Evolutionary conservation across 2,797 vertebrate species (phyloP).

Genomic region (Pantherophis vulpinus): DNA sequence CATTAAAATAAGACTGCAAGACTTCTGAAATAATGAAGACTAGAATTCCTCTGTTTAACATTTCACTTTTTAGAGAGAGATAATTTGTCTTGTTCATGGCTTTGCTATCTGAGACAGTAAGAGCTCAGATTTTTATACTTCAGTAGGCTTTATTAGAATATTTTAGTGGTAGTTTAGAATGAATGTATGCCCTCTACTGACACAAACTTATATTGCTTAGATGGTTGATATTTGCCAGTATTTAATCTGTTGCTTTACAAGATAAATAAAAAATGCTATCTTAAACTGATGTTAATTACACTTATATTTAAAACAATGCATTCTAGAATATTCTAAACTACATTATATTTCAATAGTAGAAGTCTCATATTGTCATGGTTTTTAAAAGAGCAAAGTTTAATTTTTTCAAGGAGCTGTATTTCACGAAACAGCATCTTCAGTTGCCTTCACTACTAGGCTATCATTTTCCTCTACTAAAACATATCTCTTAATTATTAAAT

Average conservation of each 20-base stretch:
- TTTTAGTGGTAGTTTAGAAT: conserved; percentile 23
- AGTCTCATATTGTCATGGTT: neutral
- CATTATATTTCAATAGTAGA: neutral
- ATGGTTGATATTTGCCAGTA: neutral
- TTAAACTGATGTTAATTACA: neutral
- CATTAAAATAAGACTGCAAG: neutral
- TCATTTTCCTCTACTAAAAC: neutral
- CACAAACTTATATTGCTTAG: neutral
- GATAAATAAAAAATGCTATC: neutral
- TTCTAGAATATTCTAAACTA: neutral
- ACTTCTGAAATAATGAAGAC: neutral
- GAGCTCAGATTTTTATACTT: neutral
- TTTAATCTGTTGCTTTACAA: neutral
- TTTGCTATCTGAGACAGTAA: neutral
- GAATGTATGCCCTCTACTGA: conserved; percentile 45
- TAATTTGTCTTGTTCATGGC: neutral
- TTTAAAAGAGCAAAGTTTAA: neutral
- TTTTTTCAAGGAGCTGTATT: neutral
- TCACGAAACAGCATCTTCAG: neutral
- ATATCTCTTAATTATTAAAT: neutral
- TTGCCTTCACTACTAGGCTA: neutral
- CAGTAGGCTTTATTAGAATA: neutral
- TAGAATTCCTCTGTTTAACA: neutral
- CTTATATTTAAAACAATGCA: neutral
- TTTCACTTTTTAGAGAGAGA: neutral